Conservation (phyloP, 2,113 vertebrate species). For the Nibea coibor region DNA sequence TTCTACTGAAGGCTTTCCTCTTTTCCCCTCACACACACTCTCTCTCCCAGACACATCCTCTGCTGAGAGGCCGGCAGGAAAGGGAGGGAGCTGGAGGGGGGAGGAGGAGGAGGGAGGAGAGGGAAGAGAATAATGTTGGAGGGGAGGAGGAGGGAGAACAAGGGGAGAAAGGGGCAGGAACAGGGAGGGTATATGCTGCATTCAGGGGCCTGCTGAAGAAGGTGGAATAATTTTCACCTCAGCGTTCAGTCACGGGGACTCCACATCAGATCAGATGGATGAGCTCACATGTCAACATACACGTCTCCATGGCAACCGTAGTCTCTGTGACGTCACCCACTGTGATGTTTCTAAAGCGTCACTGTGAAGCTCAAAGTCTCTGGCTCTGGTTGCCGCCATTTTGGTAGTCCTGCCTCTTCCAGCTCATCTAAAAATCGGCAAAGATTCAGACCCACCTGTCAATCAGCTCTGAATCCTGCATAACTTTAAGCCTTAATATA, state of each 20-base stretch:
- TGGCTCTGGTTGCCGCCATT: too few species aligned
- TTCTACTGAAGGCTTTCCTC: constrained; percentile 78
- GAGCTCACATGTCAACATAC: not conserved
- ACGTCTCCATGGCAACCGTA: not conserved
- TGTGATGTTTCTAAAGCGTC: too few species aligned
- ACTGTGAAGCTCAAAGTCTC: too few species aligned
- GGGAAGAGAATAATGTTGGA: constrained; percentile 37
- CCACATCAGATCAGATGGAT: too few species aligned
- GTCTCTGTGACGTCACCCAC: too few species aligned
- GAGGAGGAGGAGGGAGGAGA: constrained; percentile 45
- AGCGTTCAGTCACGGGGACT: too few species aligned
- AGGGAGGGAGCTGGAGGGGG: constrained; percentile 59
- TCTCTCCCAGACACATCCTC: constrained; percentile 82
- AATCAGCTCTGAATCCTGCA: too few species aligned
- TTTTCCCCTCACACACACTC: constrained; percentile 64
- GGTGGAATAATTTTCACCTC: constrained; percentile 13
- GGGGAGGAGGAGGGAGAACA: not conserved
- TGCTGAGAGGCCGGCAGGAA: constrained; percentile 82
- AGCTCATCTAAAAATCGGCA: too few species aligned
- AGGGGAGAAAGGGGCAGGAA: constrained; percentile 35
- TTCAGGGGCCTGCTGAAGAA: constrained; percentile 47
- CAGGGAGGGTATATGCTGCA: constrained; percentile 50
- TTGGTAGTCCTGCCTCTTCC: too few species aligned
- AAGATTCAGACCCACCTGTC: too few species aligned
- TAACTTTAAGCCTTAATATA: too few species aligned